Evolutionary conservation across 1,140 invertebrate species (phyloP), one percentile per base, ranked within the genome.

Genomic region (Samia ricini): DNA sequence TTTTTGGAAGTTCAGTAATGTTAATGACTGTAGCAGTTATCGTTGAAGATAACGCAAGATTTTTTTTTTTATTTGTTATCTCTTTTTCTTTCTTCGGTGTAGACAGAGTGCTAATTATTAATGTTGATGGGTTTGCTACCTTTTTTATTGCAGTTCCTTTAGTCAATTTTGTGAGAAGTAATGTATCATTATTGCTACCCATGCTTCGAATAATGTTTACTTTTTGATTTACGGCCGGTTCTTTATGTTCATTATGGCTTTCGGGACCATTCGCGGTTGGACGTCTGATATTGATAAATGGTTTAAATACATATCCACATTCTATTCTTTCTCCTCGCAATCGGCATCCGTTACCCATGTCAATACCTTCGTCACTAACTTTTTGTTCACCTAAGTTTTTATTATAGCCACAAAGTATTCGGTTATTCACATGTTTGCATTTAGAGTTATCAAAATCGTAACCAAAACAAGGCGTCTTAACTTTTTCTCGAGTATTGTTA

Each of bases 341-440:
- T 12, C 66, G 64, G 67, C 85, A 88, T 5, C 72, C 81, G 59
- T 82, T 77, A 20, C 69, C 72, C 18, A 79, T 22, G 52, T 82
- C 60, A 4, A 57, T 60, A 10, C 60, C 58, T 60, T 66, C 23
- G 4, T 74, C 57, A 0, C 69, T 66, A 50, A 42, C 56, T 42
- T 56, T 61, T 19, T 68, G 48, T 12, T 76, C 24, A n/a, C 72
- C 80, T 42, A 64, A 56, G 66, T 88, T 87, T 66, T 78, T 85
- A 63, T 86, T 74, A 54, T 88, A 88, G 10, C 85, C 85, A 66
- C 82, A 88, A 23, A 85, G 56, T 8, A 82, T 33, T 72, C 83
- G 76, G 26, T 80, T 72, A 24, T 74, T 68, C 1, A 78, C 24
- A 12, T 61, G 58, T 68, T 73, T 78, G 58, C 83, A 88, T 55